Conservation (phyloP, 2,888 invertebrate genomes). For the Schizaphis graminum region DNA sequence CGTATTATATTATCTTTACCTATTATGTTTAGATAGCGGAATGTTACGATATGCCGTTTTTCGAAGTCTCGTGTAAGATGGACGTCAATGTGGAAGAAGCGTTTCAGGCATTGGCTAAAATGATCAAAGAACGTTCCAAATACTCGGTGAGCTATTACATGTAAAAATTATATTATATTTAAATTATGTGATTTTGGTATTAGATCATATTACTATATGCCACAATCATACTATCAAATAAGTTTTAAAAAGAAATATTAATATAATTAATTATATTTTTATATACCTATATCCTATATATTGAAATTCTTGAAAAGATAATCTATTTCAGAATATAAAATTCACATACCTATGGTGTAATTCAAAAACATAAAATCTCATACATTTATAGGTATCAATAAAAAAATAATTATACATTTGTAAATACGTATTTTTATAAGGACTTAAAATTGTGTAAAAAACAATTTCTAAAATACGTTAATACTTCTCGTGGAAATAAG, state of each 20-base stretch:
- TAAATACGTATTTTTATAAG: too few species aligned
- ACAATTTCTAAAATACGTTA: too few species aligned
- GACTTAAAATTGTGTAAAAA: too few species aligned
- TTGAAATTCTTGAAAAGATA: neutral
- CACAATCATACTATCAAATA: neutral
- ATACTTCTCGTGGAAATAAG: neutral
- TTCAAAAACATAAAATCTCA: too few species aligned
- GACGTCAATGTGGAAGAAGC: conserved; percentile 88
- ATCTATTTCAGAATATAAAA: neutral
- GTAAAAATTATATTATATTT: neutral
- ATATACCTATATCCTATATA: neutral
- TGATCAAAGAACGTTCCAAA: conserved; percentile 80
- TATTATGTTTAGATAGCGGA: conserved; percentile 80
- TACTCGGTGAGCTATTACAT: conserved; percentile 66
- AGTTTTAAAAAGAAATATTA: neutral
- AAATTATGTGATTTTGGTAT: neutral
- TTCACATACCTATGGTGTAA: too few species aligned
- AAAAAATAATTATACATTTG: too few species aligned
- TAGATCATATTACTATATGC: neutral
- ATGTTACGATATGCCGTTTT: conserved; percentile 89
- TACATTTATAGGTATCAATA: too few species aligned
- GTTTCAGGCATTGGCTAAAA: conserved; percentile 84
- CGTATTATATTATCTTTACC: conserved; percentile 27
- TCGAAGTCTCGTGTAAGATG: conserved; percentile 89
- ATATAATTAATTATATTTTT: neutral